Conservation (phyloP, 2,797 vertebrate genomes). For the Anomalospiza imberbis region DNA sequence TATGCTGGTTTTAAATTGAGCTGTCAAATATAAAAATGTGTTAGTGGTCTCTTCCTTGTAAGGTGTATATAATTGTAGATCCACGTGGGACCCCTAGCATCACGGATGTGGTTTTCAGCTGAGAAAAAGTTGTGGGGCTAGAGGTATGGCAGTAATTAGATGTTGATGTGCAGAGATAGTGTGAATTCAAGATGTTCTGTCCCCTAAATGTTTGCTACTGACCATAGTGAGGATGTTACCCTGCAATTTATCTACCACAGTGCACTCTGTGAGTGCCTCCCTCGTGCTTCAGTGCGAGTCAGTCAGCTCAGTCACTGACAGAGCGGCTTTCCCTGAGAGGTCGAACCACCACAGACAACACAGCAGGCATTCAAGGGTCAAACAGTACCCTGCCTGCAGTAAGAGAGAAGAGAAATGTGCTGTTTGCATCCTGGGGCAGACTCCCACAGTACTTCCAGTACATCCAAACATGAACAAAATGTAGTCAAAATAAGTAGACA, state of each 20-base stretch:
- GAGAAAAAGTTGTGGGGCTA: not conserved
- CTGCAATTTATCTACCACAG: not conserved
- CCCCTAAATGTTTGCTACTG: not conserved
- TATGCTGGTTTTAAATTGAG: not conserved
- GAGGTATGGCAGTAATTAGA: not conserved
- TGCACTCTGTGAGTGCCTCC: not conserved
- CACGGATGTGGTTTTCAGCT: not conserved
- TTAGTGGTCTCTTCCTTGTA: not conserved
- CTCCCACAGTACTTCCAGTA: not conserved
- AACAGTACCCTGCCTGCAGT: not conserved
- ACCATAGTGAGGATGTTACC: not conserved
- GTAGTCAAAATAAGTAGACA: conserved; percentile 1
- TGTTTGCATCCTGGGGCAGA: not conserved
- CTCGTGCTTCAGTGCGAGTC: not conserved
- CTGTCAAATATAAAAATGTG: not conserved
- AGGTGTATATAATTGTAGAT: not conserved
- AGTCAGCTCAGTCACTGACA: not conserved
- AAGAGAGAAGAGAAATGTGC: not conserved
- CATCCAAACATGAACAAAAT: not conserved
- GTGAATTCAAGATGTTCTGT: not conserved
- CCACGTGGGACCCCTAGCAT: not conserved
- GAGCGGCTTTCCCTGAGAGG: not conserved
- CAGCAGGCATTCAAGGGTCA: not conserved
- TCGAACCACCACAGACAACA: not conserved
- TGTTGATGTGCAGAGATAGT: not conserved